These are phyloP conservation scores for Rhodophaea formosa DNA, from an alignment of 2,888 invertebrate species.

Conservation along the genomic window DNA sequence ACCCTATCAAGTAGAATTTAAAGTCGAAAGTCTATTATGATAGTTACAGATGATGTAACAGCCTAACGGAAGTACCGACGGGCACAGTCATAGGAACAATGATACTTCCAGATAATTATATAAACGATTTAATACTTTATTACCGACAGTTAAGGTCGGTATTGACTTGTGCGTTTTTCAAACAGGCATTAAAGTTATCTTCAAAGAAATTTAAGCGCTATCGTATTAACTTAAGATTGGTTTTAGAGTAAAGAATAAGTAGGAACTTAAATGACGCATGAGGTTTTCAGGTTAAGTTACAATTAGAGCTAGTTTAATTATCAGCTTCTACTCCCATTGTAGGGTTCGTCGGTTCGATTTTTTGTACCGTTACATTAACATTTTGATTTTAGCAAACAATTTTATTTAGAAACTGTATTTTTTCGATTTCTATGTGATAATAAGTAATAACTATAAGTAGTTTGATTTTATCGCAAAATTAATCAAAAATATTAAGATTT, in stretches of 20 bases:
- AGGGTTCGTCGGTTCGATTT: constrained; percentile 10
- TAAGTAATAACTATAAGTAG: too few species aligned
- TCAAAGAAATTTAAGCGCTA: constrained; percentile 2
- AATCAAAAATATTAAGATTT: too few species aligned
- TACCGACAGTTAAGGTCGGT: not conserved
- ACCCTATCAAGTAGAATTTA: not conserved
- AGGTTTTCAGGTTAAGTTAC: constrained; percentile 20
- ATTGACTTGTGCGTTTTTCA: not conserved
- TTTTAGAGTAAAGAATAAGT: constrained; percentile 6
- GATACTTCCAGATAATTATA: constrained; percentile 11
- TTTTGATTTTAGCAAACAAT: too few species aligned
- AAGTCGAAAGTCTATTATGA: not conserved
- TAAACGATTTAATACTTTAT: not conserved
- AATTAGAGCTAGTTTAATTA: constrained; percentile 19
- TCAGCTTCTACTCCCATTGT: constrained; percentile 10
- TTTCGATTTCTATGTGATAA: too few species aligned
- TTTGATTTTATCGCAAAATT: too few species aligned
- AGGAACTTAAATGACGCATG: constrained; percentile 17
- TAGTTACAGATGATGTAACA: constrained; percentile 18
- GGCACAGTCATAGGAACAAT: constrained; percentile 18
- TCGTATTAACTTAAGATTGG: not conserved
- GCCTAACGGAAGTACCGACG: constrained; percentile 15
- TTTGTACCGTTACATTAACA: not conserved
- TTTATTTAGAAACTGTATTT: too few species aligned
- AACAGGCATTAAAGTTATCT: not conserved